Conservation (phyloP, 1,140 invertebrate species). For the Drosophila carrolli region DNA sequence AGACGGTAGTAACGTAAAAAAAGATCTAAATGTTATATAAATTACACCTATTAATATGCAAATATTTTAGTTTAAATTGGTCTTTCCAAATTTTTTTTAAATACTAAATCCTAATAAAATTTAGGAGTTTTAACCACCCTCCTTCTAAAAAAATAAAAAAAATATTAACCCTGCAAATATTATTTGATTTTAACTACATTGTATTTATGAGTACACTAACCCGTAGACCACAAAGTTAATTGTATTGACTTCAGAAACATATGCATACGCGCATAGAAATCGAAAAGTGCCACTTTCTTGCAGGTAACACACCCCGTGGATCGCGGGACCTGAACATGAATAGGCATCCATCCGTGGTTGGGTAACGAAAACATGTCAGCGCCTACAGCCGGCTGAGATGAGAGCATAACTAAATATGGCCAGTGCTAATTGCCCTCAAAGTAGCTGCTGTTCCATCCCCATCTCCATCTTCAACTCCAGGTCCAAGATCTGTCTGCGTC, state of each 20-base stretch:
- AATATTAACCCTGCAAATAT: too few species aligned
- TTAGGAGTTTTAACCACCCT: too few species aligned
- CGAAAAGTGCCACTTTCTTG: constrained; percentile 42
- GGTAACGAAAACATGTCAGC: constrained; percentile 81
- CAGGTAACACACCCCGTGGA: constrained; percentile 5
- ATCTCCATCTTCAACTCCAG: neutral
- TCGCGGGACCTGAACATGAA: constrained; percentile 43
- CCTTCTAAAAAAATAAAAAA: too few species aligned
- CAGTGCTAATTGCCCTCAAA: constrained; percentile 63
- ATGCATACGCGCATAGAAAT: constrained; percentile 43
- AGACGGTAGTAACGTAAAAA: too few species aligned
- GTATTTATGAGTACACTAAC: too few species aligned
- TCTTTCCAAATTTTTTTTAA: too few species aligned
- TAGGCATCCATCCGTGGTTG: constrained; percentile 67
- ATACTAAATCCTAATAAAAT: too few species aligned
- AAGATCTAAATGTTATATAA: too few species aligned
- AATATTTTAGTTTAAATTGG: too few species aligned
- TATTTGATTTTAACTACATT: too few species aligned
- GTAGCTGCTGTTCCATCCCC: constrained; percentile 22
- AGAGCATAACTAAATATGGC: constrained; percentile 52
- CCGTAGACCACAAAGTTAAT: neutral
- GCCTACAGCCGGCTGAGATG: constrained; percentile 20
- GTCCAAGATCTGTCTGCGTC: constrained; percentile 46
- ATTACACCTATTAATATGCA: too few species aligned
- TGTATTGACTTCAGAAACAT: neutral